phyloP scores from a whole-genome alignment of 1,140 invertebrate genomes.

The Pseudomyrmex dendroicus region DNA sequence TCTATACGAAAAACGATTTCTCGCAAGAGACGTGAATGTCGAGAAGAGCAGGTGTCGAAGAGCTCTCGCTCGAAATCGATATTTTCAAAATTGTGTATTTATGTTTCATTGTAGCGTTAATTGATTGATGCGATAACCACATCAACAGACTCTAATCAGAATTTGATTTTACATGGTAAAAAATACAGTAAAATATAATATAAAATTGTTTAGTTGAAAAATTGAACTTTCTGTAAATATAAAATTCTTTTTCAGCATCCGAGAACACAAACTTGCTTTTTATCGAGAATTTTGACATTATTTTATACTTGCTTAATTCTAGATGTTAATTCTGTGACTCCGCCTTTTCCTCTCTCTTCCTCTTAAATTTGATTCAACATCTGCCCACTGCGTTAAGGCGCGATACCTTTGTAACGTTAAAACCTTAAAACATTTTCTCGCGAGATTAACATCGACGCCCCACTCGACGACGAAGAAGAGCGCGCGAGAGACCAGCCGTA shows the following conservation, averaged over 20 bases:
- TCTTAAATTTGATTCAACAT: not conserved
- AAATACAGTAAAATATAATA: no score
- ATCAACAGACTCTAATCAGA: no score
- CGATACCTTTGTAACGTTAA: not conserved
- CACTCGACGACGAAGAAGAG: not conserved
- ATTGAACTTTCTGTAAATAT: no score
- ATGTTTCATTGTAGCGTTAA: not conserved
- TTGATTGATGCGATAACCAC: no score
- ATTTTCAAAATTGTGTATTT: not conserved
- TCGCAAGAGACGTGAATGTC: not conserved
- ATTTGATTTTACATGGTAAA: no score
- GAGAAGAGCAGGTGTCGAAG: not conserved
- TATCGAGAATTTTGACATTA: no score
- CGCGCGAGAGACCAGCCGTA: not conserved
- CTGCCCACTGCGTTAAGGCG: not conserved
- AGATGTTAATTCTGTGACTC: no score
- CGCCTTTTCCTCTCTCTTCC: no score
- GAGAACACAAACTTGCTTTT: no score
- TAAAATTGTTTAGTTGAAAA: no score
- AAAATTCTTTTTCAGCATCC: no score
- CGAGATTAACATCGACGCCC: conserved; percentile 9
- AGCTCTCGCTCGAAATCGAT: conserved; percentile 10
- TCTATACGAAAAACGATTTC: not conserved
- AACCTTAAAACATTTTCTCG: not conserved
- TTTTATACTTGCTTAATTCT: no score